Conservation (phyloP, 2,113 vertebrate species). For the Bos indicus region DNA sequence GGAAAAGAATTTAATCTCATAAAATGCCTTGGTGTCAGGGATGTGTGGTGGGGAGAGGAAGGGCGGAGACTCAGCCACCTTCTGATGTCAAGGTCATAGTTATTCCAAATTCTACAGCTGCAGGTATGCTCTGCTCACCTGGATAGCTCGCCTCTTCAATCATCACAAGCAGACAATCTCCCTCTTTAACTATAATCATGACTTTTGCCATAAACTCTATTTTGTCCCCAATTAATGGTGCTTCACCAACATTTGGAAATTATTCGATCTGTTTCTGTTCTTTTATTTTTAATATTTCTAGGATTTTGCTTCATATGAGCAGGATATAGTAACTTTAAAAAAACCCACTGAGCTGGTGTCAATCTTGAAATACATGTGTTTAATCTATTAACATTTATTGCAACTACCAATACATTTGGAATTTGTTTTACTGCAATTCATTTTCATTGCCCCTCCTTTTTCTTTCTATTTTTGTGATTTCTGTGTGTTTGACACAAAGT, state of each 20-base stretch:
- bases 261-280: neutral
- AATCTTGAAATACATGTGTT: neutral
- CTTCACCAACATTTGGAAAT: neutral
- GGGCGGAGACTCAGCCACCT: accelerated
- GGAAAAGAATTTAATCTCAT: neutral
- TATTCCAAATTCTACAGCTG: neutral
- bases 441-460: neutral
- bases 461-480: neutral
- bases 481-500: neutral
- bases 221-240: neutral
- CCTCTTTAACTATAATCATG: neutral
- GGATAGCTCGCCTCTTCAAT: neutral
- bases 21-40: neutral
- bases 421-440: neutral
- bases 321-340: neutral
- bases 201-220: neutral
- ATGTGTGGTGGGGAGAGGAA: accelerated
- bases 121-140: neutral
- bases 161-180: neutral
- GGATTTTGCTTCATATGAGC: neutral
- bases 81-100: neutral
- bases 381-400: neutral
- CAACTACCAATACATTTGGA: neutral
- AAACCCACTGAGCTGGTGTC: neutral
- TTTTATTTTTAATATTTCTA: neutral